Conservation (phyloP, 2,113 vertebrate genomes). For the Lutjanus erythropterus region DNA sequence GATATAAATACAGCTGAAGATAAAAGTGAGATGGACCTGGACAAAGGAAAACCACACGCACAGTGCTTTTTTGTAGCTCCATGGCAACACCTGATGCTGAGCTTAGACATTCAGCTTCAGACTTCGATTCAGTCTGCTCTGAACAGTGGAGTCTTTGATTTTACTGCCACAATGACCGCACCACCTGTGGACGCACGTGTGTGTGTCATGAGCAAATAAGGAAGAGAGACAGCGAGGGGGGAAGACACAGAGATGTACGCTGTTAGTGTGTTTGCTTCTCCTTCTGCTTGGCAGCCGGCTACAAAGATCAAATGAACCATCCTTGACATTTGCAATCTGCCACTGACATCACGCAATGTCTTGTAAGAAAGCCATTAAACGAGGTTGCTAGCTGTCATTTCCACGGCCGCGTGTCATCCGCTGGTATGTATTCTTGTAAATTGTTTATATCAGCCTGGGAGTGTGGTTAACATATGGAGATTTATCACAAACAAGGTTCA, state of each 20-base stretch:
- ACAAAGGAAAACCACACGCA: conserved; percentile 26
- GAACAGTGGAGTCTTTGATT: conserved; percentile 53
- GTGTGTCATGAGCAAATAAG: conserved; percentile 18
- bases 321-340: conserved; percentile 75
- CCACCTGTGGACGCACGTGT: conserved; percentile 24
- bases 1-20: conserved; percentile 27
- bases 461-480: conserved; percentile 26
- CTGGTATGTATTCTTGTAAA: conserved; percentile 48
- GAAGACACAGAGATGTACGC: conserved; percentile 10
- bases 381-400: conserved; percentile 53
- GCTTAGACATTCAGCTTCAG: conserved; percentile 12
- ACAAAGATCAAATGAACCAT: conserved; percentile 67
- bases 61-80: conserved; percentile 25
- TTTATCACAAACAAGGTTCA: conserved; percentile 24
- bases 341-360: conserved; percentile 56
- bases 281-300: conserved; percentile 41
- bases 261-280: conserved; percentile 34
- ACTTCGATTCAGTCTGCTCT: conserved; percentile 14
- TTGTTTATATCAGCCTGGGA: conserved; percentile 50
- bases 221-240: background rate
- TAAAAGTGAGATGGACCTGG: conserved; percentile 27
- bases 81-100: conserved; percentile 42
- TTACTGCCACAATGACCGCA: conserved; percentile 31
- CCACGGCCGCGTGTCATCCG: conserved; percentile 32
- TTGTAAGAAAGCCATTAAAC: conserved; percentile 66